Evolutionary conservation across 2,797 vertebrate species (phyloP).

Genomic region (Pseudotriccus pelzelni): DNA sequence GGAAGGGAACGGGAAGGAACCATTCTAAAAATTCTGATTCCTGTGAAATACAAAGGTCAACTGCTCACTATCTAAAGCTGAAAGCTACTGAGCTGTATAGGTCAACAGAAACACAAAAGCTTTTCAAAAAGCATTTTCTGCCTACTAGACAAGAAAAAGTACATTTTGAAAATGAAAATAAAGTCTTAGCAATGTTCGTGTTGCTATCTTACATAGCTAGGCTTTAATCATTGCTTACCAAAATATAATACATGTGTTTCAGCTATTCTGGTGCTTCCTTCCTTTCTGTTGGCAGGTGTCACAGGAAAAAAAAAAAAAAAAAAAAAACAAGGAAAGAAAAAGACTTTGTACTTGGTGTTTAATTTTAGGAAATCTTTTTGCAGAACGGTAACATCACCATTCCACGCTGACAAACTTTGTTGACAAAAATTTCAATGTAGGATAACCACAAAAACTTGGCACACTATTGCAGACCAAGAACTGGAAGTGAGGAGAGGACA

Average conservation of each 20-base stretch:
- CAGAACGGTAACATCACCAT: neutral
- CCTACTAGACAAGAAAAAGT: neutral
- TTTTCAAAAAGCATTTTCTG: neutral
- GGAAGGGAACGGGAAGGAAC: neutral
- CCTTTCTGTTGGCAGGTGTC: neutral
- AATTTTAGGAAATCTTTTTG: neutral
- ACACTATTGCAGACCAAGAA: fast-evolving
- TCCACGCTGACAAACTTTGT: neutral
- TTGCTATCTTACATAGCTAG: neutral
- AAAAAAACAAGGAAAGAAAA: neutral
- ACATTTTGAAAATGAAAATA: neutral
- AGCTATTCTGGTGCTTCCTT: neutral
- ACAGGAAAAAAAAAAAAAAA: neutral
- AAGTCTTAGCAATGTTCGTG: neutral
- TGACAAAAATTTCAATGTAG: neutral
- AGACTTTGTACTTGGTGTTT: neutral
- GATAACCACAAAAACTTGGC: neutral
- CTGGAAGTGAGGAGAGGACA: neutral
- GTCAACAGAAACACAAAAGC: neutral
- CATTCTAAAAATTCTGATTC: neutral
- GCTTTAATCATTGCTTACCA: neutral
- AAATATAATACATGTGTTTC: fast-evolving
- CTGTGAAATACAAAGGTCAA: neutral
- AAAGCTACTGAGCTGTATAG: neutral
- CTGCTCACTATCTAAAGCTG: neutral